A percentile compares a stretch with the other conserved stretches of the same genome.
Evolutionary conservation across 2,113 vertebrate species (phyloP).

Genomic region (Fregetta grallaria): DNA sequence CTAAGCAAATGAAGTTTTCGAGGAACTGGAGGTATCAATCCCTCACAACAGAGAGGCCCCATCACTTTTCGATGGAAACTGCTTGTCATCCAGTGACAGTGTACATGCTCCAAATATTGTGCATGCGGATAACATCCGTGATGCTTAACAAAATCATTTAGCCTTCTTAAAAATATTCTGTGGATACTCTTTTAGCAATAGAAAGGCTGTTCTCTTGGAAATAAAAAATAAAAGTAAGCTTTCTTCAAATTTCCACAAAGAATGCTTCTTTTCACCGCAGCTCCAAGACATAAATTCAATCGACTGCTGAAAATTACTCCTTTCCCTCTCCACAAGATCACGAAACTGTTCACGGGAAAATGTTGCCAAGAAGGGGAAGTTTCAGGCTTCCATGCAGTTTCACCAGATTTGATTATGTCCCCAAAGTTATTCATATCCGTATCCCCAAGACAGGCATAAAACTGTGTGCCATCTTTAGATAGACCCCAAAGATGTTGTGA

Average conservation of each 20-base stretch:
- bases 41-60: not conserved
- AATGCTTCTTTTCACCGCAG: not conserved
- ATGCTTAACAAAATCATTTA: not conserved
- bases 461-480: not conserved
- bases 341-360: not conserved
- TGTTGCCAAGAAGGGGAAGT: not conserved
- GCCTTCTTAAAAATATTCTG: not conserved
- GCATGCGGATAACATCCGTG: not conserved
- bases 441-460: not conserved
- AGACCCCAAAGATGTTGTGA: accelerated
- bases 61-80: not conserved
- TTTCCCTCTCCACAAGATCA: not conserved
- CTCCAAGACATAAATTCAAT: not conserved
- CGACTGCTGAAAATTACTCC: not conserved
- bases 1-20: not conserved
- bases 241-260: not conserved
- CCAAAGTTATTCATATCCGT: not conserved
- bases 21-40: not conserved
- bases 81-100: not conserved
- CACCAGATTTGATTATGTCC: not conserved
- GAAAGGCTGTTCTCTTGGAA: not conserved
- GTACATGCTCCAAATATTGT: not conserved
- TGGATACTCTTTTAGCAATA: not conserved
- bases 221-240: not conserved
- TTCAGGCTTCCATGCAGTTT: not conserved